Conservation (phyloP, 2,797 vertebrate species). For the Catamblyrhynchus diadema region DNA sequence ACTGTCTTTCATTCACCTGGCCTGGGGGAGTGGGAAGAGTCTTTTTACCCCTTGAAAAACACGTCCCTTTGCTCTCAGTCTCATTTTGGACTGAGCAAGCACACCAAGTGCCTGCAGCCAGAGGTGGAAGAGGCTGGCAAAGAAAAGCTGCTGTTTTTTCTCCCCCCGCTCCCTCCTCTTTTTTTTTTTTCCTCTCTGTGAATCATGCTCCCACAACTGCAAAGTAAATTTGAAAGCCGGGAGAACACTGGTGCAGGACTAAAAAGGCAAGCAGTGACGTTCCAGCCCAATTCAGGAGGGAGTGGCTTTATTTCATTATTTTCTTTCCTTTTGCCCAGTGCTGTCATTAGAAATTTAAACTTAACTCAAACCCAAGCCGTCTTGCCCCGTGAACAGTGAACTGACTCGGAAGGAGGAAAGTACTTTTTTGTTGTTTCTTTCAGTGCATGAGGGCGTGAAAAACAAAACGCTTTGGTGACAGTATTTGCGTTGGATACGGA, state of each 20-base stretch:
- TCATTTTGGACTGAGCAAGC: background rate
- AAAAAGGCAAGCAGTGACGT: slow-evolving; percentile 73
- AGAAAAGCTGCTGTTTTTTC: slow-evolving; percentile 63
- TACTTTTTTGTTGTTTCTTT: background rate
- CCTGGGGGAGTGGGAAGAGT: background rate
- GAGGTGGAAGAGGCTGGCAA: slow-evolving; percentile 38
- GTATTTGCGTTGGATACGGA: background rate
- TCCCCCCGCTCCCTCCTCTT: background rate
- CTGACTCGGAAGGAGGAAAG: background rate
- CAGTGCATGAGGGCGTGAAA: background rate
- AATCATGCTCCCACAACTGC: slow-evolving; percentile 75
- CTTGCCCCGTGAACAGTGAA: background rate
- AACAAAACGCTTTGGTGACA: background rate
- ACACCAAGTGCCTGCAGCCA: background rate
- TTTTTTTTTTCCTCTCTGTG: background rate
- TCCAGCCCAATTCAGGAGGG: slow-evolving; percentile 49
- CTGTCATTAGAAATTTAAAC: slow-evolving; percentile 71
- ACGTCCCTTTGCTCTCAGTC: background rate
- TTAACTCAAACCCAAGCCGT: slow-evolving; percentile 35
- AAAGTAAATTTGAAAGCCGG: slow-evolving; percentile 67
- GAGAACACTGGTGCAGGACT: slow-evolving; percentile 56
- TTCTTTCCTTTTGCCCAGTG: slow-evolving; percentile 43
- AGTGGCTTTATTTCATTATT: slow-evolving; percentile 62
- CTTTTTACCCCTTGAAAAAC: background rate
- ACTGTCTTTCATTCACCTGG: slow-evolving; percentile 20